Base-by-base conservation (phyloP, 2,797 vertebrate genomes). In the Enteromius afrohamiltoni region DNA sequence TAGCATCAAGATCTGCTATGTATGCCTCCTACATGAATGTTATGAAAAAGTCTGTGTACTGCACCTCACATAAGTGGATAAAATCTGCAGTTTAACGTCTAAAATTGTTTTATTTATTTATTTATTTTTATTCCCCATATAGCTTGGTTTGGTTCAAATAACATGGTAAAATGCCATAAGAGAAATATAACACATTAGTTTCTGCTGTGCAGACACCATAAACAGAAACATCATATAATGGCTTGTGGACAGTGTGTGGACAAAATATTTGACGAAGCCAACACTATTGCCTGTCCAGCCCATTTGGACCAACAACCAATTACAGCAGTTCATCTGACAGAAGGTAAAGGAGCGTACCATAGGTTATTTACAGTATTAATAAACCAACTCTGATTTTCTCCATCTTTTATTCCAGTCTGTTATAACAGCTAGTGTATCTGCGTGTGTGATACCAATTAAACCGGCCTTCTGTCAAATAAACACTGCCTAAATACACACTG, bases 1-100 rank as follows among this genome's bases (percentile, higher is more conserved):
- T 99, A 77, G 98, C 96, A 85, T 99, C 98, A 89, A 99, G 93
- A 87, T 99, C 98, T 37, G 98, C 97, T 11, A 99, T 98, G 89
- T 99, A 99, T 49, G 98, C 98, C 91, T 99, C 98, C 98, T 99
- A 87, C 65, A 53, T 17, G 1, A 42, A 47, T 19, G 29, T 23
- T 23, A 45, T 29, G 83, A n/a, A 69, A 53, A 67, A 6, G 47
- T 23, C 34, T 47, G 58, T 29, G 2, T 40, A 14, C 34, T 19
- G 29, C 10, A 17, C 62, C 23, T 64, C 29, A 29, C 29, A 64
- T 64, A 26, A 31, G 26, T 64, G 60, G 60, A 14, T 64, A 34
- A 80, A 14, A 70, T 70, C 10, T 4, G 64, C 64, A 4, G 7
- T 67, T 64, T 31, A 31, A 31, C 6, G 19, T 21, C 51, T 21